Percentiles rank a stretch among this genome's conserved stretches.
phyloP scores from a whole-genome alignment of 1,140 invertebrate species.

The Micrasema minimum region DNA sequence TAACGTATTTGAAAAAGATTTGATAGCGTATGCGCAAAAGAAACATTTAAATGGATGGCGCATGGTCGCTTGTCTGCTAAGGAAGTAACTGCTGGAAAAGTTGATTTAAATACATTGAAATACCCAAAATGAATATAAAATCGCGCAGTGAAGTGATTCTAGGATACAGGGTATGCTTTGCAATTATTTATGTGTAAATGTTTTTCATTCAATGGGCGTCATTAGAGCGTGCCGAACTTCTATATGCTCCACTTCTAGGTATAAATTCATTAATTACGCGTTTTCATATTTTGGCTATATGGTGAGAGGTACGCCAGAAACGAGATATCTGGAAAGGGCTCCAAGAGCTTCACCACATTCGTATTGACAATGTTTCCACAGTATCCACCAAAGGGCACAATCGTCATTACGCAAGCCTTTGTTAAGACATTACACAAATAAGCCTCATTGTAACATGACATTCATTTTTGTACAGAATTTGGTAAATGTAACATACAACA shows the following conservation, averaged over 20 bases:
- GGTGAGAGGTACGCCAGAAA: slow-evolving; percentile 50
- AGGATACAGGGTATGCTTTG: slow-evolving; percentile 79
- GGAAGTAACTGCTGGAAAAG: slow-evolving; percentile 52
- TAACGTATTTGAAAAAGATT: slow-evolving; percentile 51
- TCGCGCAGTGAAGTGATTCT: slow-evolving; percentile 74
- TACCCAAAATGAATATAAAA: slow-evolving; percentile 58
- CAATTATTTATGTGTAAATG: slow-evolving; percentile 76
- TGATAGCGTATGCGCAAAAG: slow-evolving; percentile 43
- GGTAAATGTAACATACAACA: slow-evolving; percentile 37
- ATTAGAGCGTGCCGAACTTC: slow-evolving; percentile 47
- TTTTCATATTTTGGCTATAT: slow-evolving; percentile 51
- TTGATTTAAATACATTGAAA: slow-evolving; percentile 52
- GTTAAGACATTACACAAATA: slow-evolving; percentile 28
- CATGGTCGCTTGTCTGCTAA: slow-evolving; percentile 52
- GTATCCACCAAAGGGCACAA: slow-evolving; percentile 49
- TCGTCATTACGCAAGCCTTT: slow-evolving; percentile 39
- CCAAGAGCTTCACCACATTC: slow-evolving; percentile 34
- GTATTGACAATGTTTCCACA: slow-evolving; percentile 18
- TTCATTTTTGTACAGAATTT: slow-evolving; percentile 46
- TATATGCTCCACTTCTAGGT: slow-evolving; percentile 51
- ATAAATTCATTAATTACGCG: slow-evolving; percentile 53
- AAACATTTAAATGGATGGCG: slow-evolving; percentile 43
- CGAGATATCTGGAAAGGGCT: slow-evolving; percentile 35
- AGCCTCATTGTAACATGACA: slow-evolving; percentile 33
- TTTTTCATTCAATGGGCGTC: slow-evolving; percentile 68